These are phyloP conservation scores for Gavialis gangeticus DNA, from an alignment of 2,113 vertebrate species.

Conservation along the genomic window DNA sequence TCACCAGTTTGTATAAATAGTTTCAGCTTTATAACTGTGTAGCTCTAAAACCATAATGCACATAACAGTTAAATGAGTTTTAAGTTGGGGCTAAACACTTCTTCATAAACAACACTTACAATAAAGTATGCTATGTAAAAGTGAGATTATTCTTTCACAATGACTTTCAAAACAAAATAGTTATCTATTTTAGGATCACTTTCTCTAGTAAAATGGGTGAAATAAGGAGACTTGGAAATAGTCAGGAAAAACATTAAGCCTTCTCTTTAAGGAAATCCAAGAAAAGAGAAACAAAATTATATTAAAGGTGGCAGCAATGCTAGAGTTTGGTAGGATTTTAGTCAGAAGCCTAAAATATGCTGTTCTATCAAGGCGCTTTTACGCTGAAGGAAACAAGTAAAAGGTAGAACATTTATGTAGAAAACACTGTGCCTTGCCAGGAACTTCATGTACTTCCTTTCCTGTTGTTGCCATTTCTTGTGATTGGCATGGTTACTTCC, in stretches of 20 bases:
- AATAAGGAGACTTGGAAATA: neutral
- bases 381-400: fast-evolving
- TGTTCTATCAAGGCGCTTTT: neutral
- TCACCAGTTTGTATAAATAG: neutral
- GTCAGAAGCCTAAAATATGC: neutral
- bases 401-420: fast-evolving
- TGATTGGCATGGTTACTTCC: neutral
- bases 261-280: neutral
- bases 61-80: neutral
- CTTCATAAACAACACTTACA: neutral
- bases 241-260: neutral
- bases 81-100: fast-evolving
- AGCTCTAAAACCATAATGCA: neutral
- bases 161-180: neutral
- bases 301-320: neutral
- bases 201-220: neutral
- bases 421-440: fast-evolving
- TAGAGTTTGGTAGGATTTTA: fast-evolving
- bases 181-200: neutral
- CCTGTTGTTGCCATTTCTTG: fast-evolving
- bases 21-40: no score
- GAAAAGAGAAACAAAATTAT: neutral
- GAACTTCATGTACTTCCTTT: fast-evolving
- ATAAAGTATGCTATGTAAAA: neutral
- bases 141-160: neutral